Percentiles rank a stretch among this genome's conserved stretches.
phyloP scores from a whole-genome alignment of 2,797 vertebrate species.

The Trematomus bernacchii region DNA sequence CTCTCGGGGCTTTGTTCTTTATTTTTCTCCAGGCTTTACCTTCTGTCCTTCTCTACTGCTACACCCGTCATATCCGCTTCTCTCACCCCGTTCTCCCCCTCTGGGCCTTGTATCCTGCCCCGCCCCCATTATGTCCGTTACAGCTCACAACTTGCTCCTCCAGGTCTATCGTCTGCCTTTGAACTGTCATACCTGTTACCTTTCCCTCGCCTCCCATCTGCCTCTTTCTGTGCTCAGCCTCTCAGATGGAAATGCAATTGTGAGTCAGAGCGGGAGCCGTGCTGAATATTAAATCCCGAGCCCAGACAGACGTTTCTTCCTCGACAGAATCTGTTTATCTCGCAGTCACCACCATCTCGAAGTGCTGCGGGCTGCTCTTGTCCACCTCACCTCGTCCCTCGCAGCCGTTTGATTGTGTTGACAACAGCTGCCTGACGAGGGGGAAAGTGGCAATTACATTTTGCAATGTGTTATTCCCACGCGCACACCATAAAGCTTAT shows the following conservation, averaged over 20 bases:
- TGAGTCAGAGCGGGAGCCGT: slow-evolving; percentile 59
- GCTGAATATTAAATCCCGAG: slow-evolving; percentile 74
- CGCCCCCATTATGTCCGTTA: slow-evolving; percentile 41
- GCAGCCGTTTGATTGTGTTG: slow-evolving; percentile 71
- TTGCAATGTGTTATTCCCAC: slow-evolving; percentile 63
- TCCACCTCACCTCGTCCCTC: slow-evolving; percentile 62
- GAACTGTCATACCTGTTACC: slow-evolving; percentile 66
- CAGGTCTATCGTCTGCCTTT: slow-evolving; percentile 62
- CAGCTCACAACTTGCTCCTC: slow-evolving; percentile 57
- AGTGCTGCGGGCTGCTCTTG: slow-evolving; percentile 58
- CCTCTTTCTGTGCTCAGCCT: slow-evolving; percentile 57
- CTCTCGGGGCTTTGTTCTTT: slow-evolving; percentile 12
- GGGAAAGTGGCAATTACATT: slow-evolving; percentile 72
- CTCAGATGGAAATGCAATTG: slow-evolving; percentile 63
- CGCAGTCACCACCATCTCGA: slow-evolving; percentile 57
- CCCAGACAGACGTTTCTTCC: slow-evolving; percentile 65
- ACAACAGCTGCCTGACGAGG: slow-evolving; percentile 70
- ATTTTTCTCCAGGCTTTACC: slow-evolving; percentile 23
- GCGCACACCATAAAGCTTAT: slow-evolving; percentile 41
- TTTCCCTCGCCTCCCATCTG: slow-evolving; percentile 41
- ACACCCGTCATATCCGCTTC: slow-evolving; percentile 24
- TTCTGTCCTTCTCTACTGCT: slow-evolving; percentile 12
- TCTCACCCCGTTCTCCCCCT: slow-evolving; percentile 42
- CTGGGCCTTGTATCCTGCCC: slow-evolving; percentile 41
- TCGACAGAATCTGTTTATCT: slow-evolving; percentile 72